Percentiles rank a stretch among this genome's conserved stretches.
Evolutionary conservation across 2,797 vertebrate species (phyloP).

Genomic region (Periparus ater): DNA sequence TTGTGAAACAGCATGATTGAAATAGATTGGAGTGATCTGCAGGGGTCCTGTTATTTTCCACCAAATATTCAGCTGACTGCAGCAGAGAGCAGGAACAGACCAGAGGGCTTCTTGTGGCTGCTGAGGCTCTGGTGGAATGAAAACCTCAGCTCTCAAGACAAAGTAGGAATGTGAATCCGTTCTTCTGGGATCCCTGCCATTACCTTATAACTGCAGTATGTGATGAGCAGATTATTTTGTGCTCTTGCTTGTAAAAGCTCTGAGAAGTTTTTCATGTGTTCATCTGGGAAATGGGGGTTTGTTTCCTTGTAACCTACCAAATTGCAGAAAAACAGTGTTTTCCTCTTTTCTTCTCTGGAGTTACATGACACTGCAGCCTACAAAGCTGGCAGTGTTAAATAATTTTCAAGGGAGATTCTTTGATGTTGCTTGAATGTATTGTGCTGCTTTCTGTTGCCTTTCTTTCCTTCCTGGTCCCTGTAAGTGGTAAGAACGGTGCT

Average conservation of each 20-base stretch:
- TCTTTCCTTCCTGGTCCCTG: background rate
- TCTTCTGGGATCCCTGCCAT: background rate
- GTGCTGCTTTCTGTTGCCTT: background rate
- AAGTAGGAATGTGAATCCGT: accelerated
- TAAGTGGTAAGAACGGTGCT: background rate
- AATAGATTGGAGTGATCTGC: background rate
- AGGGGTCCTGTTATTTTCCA: background rate
- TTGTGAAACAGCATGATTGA: background rate
- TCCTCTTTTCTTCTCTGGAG: background rate
- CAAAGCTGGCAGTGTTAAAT: background rate
- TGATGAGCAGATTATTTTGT: background rate
- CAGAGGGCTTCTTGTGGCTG: background rate
- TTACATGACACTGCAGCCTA: background rate
- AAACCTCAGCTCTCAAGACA: background rate
- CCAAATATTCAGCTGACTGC: background rate
- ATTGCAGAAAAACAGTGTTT: background rate
- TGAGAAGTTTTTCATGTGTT: background rate
- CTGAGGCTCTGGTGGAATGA: background rate
- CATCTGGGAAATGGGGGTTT: background rate
- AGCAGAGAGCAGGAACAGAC: background rate
- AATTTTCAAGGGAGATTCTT: background rate
- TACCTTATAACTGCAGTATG: background rate
- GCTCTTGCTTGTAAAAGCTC: background rate
- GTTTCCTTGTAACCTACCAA: background rate
- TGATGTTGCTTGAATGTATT: background rate